These are phyloP conservation scores for Pomatostomus ruficeps DNA, from an alignment of 2,113 vertebrate species.

Conservation along the genomic window DNA sequence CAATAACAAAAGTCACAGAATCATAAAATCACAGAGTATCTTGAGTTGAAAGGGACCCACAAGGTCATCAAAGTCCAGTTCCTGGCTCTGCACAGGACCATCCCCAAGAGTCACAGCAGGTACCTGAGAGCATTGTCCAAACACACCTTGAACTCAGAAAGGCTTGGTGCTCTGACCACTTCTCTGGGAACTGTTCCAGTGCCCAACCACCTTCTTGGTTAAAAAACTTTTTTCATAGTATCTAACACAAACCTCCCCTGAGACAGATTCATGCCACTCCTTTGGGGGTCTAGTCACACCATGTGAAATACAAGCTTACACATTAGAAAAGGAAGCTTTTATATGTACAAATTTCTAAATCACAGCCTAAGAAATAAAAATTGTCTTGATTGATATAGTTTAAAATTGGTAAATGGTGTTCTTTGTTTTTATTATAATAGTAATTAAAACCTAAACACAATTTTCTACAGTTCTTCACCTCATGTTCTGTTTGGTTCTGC, in stretches of 20 bases:
- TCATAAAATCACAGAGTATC: not conserved
- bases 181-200: not conserved
- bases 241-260: not conserved
- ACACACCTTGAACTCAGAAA: not conserved
- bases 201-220: not conserved
- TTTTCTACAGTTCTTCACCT: slow-evolving; percentile 17
- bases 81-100: not conserved
- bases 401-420: not conserved
- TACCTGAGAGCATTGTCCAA: not conserved
- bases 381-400: not conserved
- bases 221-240: not conserved
- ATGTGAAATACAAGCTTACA: not conserved
- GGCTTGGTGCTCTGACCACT: not conserved
- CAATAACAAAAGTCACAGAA: not conserved
- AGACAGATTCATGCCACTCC: not conserved
- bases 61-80: not conserved
- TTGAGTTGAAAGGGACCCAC: not conserved
- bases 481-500: not conserved
- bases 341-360: not conserved
- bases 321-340: not conserved
- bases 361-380: not conserved
- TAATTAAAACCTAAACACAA: not conserved
- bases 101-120: not conserved
- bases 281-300: rapidly evolving
- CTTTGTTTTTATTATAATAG: not conserved